Evolutionary conservation across 2,888 invertebrate species (phyloP), one percentile per base, ranked within the genome.

Genomic region (Drosophila austrosaltans): DNA sequence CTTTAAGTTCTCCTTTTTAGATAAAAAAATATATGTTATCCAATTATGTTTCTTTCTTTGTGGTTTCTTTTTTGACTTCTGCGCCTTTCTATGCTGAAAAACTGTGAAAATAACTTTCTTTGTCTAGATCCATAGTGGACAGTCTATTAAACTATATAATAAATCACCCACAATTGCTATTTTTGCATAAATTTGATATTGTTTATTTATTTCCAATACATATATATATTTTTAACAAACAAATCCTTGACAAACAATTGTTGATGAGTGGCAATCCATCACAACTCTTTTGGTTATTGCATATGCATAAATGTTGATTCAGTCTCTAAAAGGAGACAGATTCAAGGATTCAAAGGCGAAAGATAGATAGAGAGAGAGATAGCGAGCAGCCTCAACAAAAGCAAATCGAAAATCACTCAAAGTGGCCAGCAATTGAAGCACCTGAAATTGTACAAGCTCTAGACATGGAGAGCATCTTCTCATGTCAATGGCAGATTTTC

Each of bases 401-500:
- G 30, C 56, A 12, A 56, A 56, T 36, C 36, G 48, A 48, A 56
- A 56, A 36, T 2, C 56, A 56, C 56, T 57, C 36, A 57, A 57
- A 57, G 57, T 57, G 57, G 57, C 57, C 57, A 39, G 39, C 57
- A 57, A 36, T 36, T 36, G 30, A 25, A 44, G 58, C 59, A 69
- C 70, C 70, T 64, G 44, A 30, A 44, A 30, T 39, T 63, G 44
- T n/a, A 71, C 54, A 22, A 20, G 3, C 40, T 40, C 53, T 53
- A 53, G 53, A 61, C 32, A 60, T 58, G 39, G 53, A 66, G 62
- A 28, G 30, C 7, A 30, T n/a, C 61, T 36, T 20, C 32, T 54
- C 58, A 10, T 63, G 70, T 56, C 70, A 59, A 22, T 16, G 42
- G 57, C 57, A 56, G 63, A 68, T 64, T 64, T 70, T 70, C 67